Evolutionary conservation across 2,113 vertebrate genomes (phyloP).

Genomic region (Panthera uncia): DNA sequence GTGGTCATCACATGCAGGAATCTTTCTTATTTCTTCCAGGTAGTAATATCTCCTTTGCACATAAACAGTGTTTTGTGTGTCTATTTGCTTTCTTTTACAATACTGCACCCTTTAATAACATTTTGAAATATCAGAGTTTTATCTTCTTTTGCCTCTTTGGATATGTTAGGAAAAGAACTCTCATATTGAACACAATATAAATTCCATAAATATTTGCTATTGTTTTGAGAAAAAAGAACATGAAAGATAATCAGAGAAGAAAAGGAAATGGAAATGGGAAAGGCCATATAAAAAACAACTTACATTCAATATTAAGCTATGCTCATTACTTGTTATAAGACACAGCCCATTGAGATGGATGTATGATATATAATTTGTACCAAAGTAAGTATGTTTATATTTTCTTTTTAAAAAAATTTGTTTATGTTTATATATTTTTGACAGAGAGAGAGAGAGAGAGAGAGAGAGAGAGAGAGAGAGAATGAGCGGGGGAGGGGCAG

Average conservation of each 20-base stretch:
- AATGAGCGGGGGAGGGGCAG: no score
- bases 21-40: not conserved
- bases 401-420: not conserved
- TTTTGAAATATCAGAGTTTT: not conserved
- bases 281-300: not conserved
- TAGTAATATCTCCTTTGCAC: not conserved
- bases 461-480: no score
- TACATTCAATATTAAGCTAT: not conserved
- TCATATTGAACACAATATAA: not conserved
- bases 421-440: not conserved
- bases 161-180: not conserved
- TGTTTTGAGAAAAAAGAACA: not conserved
- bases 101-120: not conserved
- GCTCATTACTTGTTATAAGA: not conserved
- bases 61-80: not conserved
- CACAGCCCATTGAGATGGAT: not conserved
- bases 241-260: not conserved
- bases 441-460: no score
- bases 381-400: not conserved
- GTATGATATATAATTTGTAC: not conserved
- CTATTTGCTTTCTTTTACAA: not conserved
- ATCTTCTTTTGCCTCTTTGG: not conserved
- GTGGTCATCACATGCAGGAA: not conserved
- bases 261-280: constrained; percentile 5
- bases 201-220: not conserved